Conservation (phyloP, 2,797 vertebrate genomes). For the Mastacembelus armatus region DNA sequence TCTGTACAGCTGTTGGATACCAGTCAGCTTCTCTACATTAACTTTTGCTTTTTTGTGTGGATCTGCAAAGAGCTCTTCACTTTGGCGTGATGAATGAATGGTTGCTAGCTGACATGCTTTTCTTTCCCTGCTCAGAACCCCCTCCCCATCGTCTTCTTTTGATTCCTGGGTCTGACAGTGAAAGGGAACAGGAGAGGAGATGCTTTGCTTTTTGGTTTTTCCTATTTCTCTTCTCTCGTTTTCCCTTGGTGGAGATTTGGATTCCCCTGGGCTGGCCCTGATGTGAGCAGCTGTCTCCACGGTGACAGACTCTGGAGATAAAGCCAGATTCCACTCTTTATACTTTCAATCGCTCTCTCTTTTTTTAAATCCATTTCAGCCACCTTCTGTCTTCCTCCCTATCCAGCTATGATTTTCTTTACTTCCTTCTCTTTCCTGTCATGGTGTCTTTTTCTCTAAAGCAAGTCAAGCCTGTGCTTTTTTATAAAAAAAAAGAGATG, state of each 20-base stretch:
- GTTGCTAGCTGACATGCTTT: conserved; percentile 44
- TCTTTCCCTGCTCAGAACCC: background rate
- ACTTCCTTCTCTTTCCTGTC: conserved; percentile 11
- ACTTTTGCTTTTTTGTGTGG: conserved; percentile 14
- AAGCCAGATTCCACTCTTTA: conserved; percentile 67
- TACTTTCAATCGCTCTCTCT: conserved; percentile 42
- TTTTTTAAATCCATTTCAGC: conserved; percentile 22
- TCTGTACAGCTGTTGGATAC: conserved; percentile 11
- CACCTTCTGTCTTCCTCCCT: conserved; percentile 32
- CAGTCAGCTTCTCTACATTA: conserved; percentile 15
- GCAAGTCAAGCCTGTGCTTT: conserved; percentile 26
- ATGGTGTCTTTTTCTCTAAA: conserved; percentile 31
- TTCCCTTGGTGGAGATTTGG: conserved; percentile 56
- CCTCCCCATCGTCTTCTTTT: conserved; percentile 21
- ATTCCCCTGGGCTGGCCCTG: conserved; percentile 77
- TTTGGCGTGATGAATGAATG: conserved; percentile 45
- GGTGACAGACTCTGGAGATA: conserved; percentile 81
- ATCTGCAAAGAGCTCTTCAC: conserved; percentile 6
- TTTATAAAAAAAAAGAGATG: conserved; percentile 9
- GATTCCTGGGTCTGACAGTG: conserved; percentile 55
- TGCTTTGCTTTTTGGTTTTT: conserved; percentile 53
- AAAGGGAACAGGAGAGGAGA: conserved; percentile 42
- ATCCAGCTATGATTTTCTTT: conserved; percentile 55
- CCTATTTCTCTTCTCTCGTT: conserved; percentile 38
- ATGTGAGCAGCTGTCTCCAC: conserved; percentile 83